A percentile compares a stretch with the other conserved stretches of the same genome.
Conservation (phyloP, 2,797 vertebrate genomes). For the Gadopsis bispinosus region DNA sequence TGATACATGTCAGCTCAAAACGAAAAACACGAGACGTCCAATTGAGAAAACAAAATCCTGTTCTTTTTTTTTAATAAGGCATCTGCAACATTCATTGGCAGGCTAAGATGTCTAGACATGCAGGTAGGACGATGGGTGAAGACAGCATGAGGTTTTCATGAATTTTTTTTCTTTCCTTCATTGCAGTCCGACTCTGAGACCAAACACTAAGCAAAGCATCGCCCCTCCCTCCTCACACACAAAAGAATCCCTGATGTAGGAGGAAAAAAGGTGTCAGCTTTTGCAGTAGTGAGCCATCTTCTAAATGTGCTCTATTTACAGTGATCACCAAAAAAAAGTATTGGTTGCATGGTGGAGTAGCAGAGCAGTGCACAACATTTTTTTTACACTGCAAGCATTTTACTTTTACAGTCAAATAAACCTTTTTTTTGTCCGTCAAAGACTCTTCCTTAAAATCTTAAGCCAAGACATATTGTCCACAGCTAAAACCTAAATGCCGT, state of each 20-base stretch:
- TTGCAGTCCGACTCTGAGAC: slow-evolving; percentile 63
- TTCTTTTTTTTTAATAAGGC: slow-evolving; percentile 84
- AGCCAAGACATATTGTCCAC: slow-evolving; percentile 16
- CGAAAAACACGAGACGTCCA: slow-evolving; percentile 71
- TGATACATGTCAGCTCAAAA: slow-evolving; percentile 81
- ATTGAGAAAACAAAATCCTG: slow-evolving; percentile 72
- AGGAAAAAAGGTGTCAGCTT: slow-evolving; percentile 31
- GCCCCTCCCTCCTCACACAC: slow-evolving; percentile 39
- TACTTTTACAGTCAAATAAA: slow-evolving; percentile 55
- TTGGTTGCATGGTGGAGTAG: slow-evolving; percentile 47
- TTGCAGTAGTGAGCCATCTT: slow-evolving; percentile 41
- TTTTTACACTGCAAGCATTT: slow-evolving; percentile 57
- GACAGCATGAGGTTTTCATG: slow-evolving; percentile 50
- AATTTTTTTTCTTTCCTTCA: slow-evolving; percentile 26
- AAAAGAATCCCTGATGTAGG: slow-evolving; percentile 20
- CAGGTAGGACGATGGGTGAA: slow-evolving; percentile 82
- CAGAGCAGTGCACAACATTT: slow-evolving; percentile 53
- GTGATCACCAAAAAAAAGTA: slow-evolving; percentile 45
- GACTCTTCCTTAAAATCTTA: slow-evolving; percentile 6
- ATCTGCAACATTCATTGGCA: slow-evolving; percentile 94
- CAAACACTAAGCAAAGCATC: slow-evolving; percentile 53
- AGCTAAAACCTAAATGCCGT: slow-evolving; percentile 21
- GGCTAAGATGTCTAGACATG: slow-evolving; percentile 90
- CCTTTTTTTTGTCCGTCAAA: slow-evolving; percentile 19
- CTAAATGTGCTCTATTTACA: slow-evolving; percentile 72